Evolutionary conservation across 2,888 invertebrate species (phyloP).

Genomic region (Pandemis heparana): DNA sequence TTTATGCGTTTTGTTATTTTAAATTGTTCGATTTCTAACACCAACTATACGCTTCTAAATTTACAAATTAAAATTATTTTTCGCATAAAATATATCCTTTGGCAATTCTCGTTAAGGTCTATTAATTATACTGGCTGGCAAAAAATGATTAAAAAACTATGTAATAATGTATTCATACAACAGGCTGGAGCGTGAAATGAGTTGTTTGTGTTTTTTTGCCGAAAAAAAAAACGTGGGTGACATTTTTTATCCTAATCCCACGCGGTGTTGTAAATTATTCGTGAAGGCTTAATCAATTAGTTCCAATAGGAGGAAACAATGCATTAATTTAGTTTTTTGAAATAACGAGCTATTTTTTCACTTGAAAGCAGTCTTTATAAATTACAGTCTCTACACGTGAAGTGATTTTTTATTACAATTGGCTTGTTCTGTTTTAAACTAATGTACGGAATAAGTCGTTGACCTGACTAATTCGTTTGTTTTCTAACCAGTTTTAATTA

Average conservation of each 20-base stretch:
- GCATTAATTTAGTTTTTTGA: slow-evolving; percentile 35
- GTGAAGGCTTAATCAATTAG: slow-evolving; percentile 58
- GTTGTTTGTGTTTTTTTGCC: slow-evolving; percentile 64
- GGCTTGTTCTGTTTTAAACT: neutral
- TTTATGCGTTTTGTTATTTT: neutral
- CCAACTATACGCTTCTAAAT: neutral
- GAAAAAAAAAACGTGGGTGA: slow-evolving; percentile 71
- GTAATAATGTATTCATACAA: slow-evolving; percentile 60
- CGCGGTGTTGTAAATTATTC: slow-evolving; percentile 57
- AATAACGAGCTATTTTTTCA: slow-evolving; percentile 35
- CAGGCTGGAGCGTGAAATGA: slow-evolving; percentile 69
- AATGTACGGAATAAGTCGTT: neutral
- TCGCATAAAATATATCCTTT: slow-evolving; percentile 22
- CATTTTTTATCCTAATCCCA: slow-evolving; percentile 73
- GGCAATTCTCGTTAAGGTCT: slow-evolving; percentile 23
- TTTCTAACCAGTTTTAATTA: neutral
- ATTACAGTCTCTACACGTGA: neutral
- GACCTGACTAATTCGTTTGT: neutral
- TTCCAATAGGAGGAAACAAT: slow-evolving; percentile 49
- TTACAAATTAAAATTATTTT: slow-evolving; percentile 14
- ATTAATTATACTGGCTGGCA: slow-evolving; percentile 36
- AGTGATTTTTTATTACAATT: slow-evolving; percentile 12
- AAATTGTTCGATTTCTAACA: neutral
- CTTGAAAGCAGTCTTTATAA: slow-evolving; percentile 18
- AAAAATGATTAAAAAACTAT: slow-evolving; percentile 50